Evolutionary conservation across 2,888 invertebrate genomes (phyloP), one percentile per base, ranked within the genome.

Genomic region (Drosophila macrospina): DNA sequence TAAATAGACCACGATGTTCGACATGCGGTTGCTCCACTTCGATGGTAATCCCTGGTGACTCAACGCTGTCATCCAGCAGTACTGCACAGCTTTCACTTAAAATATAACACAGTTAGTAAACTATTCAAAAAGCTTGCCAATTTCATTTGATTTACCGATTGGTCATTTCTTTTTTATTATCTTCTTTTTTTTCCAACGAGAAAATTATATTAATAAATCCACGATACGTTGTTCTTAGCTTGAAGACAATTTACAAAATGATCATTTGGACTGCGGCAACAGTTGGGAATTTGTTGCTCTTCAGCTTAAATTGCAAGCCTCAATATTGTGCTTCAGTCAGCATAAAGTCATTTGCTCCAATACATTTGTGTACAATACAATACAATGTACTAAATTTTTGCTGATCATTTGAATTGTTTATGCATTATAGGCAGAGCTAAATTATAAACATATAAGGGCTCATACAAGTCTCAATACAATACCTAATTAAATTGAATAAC

Each of bases 161-260:
- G 10, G 42, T 4, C 61, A 57, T 39, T 28, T 15, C 20, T 4
- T 6, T 4, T 39, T 3, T 20, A 2, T 20, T 20, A 2, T 20
- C 20, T 20, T 20, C 1, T 20, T 20, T n/a, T n/a, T n/a, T n/a
- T n/a, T n/a, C n/a, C n/a, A 30, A 0, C 3, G 10, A 20, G n/a
- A 32, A 42, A 7, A 24, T 20, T 20, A 20, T 2, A 32, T 11
- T 7, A 5, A 8, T n/a, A 62, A 37, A 34, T 30, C 24, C 13
- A 11, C 16, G 0, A 13, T 10, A 8, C 44, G 70, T 66, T 72
- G 44, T 69, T 57, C 5, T 61, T 47, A 28, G 44, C 50, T 51
- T 15, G 4, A 77, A 41, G 41, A 54, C 64, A 36, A 24, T 59
- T 45, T n/a, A 15, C 51, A 54, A 65, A 80, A 86, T 80, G 69